These are phyloP conservation scores for Diplosoma virens DNA, from an alignment of 23 tunicate species.

Conservation along the genomic window DNA sequence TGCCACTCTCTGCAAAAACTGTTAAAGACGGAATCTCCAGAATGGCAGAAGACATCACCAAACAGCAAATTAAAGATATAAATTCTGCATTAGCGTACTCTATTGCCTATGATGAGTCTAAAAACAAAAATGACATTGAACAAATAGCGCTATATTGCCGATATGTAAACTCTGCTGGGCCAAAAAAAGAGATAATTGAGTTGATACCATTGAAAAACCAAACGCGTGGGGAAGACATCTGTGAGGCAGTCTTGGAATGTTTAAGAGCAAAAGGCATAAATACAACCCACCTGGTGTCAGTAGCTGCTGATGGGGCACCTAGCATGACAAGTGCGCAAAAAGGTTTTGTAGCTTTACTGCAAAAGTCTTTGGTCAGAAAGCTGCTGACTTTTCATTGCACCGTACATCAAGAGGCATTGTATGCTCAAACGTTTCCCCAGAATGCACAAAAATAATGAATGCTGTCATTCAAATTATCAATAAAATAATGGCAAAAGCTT, in stretches of 20 bases:
- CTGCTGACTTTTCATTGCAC: conserved; percentile 36
- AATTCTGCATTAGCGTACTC: conserved; percentile 42
- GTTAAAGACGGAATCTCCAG: conserved; percentile 31
- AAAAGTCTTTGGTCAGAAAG: conserved; percentile 40
- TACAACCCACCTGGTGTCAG: conserved; percentile 38
- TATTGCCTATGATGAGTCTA: conserved; percentile 49
- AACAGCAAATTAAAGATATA: conserved; percentile 39
- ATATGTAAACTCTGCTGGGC: conserved; percentile 39
- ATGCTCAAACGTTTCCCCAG: conserved; percentile 33
- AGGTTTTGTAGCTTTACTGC: conserved; percentile 38
- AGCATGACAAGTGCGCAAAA: conserved; percentile 31
- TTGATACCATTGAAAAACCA: conserved; percentile 32
- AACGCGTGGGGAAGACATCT: conserved; percentile 38
- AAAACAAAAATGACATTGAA: conserved; percentile 34
- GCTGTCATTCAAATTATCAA: too few species aligned
- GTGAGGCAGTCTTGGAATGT: conserved; percentile 39
- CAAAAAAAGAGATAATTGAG: conserved; percentile 33
- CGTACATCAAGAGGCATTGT: conserved; percentile 40
- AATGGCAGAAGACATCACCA: conserved; percentile 38
- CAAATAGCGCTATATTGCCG: conserved; percentile 36
- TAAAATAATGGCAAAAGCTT: too few species aligned
- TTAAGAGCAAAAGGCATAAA: conserved; percentile 26
- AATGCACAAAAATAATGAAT: too few species aligned
- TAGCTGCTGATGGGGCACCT: conserved; percentile 54
- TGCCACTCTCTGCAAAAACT: conserved; percentile 40